phyloP scores from a whole-genome alignment of 1,140 invertebrate species.

The Rhopalosiphum maidis region DNA sequence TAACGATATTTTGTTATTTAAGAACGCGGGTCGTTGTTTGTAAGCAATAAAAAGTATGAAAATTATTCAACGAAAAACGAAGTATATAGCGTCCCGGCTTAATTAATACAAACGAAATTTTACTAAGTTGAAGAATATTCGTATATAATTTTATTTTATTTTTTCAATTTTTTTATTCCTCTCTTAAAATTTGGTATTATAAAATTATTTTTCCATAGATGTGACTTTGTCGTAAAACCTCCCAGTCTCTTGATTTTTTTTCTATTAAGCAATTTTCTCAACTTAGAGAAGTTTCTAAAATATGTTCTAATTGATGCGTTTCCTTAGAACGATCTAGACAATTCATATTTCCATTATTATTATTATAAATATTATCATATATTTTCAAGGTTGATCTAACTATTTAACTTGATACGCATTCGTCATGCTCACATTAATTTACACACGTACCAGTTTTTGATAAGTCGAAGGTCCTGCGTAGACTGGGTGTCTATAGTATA shows the following conservation, averaged over 20 bases:
- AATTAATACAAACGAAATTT: background rate
- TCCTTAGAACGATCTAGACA: background rate
- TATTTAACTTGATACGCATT: background rate
- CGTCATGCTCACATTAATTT: background rate
- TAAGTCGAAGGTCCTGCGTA: background rate
- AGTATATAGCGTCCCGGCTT: too few species aligned
- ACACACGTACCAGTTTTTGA: background rate
- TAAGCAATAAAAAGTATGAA: background rate
- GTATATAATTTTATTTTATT: background rate
- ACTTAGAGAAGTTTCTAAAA: background rate
- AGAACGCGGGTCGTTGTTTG: background rate
- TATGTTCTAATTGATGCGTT: background rate
- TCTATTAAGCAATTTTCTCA: background rate
- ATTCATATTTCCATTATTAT: constrained; percentile 23
- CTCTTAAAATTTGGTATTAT: background rate
- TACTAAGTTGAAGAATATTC: background rate
- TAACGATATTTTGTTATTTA: background rate
- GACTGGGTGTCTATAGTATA: background rate
- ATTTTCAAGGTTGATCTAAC: constrained; percentile 24
- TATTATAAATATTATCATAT: background rate
- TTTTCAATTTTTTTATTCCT: background rate
- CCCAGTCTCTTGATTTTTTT: background rate
- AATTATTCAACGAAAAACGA: background rate
- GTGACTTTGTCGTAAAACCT: too few species aligned
- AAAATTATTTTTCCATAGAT: background rate